Conservation (phyloP, 1,140 invertebrate species). For the Ylistrum balloti region DNA sequence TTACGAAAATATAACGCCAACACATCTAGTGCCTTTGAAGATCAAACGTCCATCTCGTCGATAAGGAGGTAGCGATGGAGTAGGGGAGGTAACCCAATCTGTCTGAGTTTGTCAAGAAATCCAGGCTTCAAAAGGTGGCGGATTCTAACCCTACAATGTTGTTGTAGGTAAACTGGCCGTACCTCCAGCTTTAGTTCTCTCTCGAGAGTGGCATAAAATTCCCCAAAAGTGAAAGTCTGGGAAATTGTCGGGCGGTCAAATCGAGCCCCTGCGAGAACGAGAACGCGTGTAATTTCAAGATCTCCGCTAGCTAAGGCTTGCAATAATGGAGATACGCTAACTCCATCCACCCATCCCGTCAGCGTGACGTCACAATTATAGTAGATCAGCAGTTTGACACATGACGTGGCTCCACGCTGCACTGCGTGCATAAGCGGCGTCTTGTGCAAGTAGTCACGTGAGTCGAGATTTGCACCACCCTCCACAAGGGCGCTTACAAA, state of each 20-base stretch:
- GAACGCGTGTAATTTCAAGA: conserved; percentile 68
- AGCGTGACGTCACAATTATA: conserved; percentile 68
- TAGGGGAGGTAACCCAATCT: conserved; percentile 61
- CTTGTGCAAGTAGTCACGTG: conserved; percentile 65
- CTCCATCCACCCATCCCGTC: conserved; percentile 65
- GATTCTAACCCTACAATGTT: conserved; percentile 69
- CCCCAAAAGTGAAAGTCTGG: conserved; percentile 62
- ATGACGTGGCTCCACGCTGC: conserved; percentile 51
- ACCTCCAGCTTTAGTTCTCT: conserved; percentile 65
- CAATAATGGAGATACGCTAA: conserved; percentile 64
- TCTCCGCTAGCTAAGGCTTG: conserved; percentile 64
- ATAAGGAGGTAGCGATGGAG: conserved; percentile 13
- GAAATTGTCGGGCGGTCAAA: conserved; percentile 64
- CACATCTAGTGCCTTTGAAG: background rate
- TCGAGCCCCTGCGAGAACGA: conserved; percentile 68
- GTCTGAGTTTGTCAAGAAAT: conserved; percentile 65
- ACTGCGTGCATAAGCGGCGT: conserved; percentile 68
- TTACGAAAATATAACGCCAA: too few species aligned
- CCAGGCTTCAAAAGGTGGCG: conserved; percentile 64
- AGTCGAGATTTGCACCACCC: conserved; percentile 61
- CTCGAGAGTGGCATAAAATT: conserved; percentile 68
- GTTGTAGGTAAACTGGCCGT: conserved; percentile 66
- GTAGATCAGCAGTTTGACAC: conserved; percentile 60
- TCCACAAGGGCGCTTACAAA: conserved; percentile 55
- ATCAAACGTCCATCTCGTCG: background rate